Evolutionary conservation across 2,888 invertebrate genomes (phyloP), one percentile per base, ranked within the genome.

Genomic region (Dynastes grantii): DNA sequence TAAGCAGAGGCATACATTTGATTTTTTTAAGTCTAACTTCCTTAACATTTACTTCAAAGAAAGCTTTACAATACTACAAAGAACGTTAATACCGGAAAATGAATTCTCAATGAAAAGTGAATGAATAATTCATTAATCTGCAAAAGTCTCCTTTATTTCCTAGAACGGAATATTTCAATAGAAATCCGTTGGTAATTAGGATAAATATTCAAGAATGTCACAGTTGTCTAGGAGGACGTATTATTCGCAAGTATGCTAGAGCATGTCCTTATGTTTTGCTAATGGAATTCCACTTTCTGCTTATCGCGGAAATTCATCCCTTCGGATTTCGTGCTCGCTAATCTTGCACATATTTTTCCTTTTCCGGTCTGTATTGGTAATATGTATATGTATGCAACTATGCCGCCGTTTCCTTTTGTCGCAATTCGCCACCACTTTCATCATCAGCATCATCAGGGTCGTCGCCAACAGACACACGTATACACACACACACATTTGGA

Each of bases 221-320:
- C n/a, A 45, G 40, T n/a, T 40, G n/a, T 22, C 37, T 27, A 22
- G 8, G 9, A 55, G 58, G 55, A 37, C 22, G 8, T 58, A 16
- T 55, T 16, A 16, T 71, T 71, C 55, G 32, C 27, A 27, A n/a
- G 13, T 70, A 55, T 45, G 45, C 37, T 45, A 32, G 37, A 58
- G 13, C 55, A 55, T 22, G 37, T 37, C 58, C 32, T 55, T 16
- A 40, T 6, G 65, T 63, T 11, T 63, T 53, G 13, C 68, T 53
- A 71, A 53, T 37, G 55, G 53, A 58, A 71, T 71, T 71, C 71
- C 37, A 71, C n/a, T 71, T 71, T 29, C 37, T 65, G 45, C 65
- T 71, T 16, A 71, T 32, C 37, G 13, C 22, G 22, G 32, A 71
- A 71, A 55, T 55, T 71, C 71, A 37, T 71, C 22, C 71, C 22